Evolutionary conservation across 2,113 vertebrate genomes (phyloP).

Genomic region (Xiphophorus couchianus): DNA sequence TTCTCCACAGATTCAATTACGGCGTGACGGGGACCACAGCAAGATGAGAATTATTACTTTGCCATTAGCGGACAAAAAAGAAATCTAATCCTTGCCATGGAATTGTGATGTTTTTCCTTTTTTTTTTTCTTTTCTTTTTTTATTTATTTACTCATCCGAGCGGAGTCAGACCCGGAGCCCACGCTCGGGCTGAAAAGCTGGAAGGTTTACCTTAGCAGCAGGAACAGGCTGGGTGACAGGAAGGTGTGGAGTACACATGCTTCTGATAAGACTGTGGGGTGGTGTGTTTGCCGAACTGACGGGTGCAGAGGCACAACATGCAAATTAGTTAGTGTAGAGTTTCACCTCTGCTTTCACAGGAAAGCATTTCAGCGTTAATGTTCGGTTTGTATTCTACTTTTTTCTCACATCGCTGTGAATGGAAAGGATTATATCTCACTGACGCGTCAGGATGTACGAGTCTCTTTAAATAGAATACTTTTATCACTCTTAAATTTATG

Average conservation of each 20-base stretch:
- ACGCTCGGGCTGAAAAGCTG: neutral
- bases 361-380: neutral
- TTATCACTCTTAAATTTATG: neutral
- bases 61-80: neutral
- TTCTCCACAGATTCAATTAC: neutral
- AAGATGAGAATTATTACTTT: neutral
- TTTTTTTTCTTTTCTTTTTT: neutral
- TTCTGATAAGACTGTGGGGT: neutral
- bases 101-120: neutral
- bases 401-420: no score
- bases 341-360: neutral
- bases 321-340: neutral
- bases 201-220: neutral
- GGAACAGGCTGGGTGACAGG: neutral
- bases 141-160: neutral
- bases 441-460: neutral
- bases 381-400: neutral
- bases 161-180: neutral
- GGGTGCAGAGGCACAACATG: neutral
- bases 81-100: neutral
- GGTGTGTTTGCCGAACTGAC: neutral
- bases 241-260: neutral
- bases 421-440: no score
- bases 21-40: neutral
- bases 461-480: no score